These are phyloP conservation scores for Chydorus sphaericus DNA, from an alignment of 2,888 invertebrate genomes.

Conservation along the genomic window DNA sequence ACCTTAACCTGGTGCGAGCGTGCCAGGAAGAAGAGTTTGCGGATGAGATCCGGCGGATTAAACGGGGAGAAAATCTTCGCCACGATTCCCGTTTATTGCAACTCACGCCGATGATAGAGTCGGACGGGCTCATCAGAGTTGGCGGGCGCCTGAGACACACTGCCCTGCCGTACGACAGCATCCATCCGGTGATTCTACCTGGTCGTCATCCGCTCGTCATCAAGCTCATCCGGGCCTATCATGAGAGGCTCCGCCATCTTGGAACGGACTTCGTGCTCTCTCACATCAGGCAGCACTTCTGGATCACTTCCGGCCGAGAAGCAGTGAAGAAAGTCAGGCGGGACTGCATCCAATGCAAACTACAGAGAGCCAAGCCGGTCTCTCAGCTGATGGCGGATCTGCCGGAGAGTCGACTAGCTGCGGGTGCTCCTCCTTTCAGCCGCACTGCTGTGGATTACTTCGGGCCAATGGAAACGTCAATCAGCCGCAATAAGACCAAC, in stretches of 20 bases:
- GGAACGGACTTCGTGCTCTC: slow-evolving; percentile 13
- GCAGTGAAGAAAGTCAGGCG: slow-evolving; percentile 10
- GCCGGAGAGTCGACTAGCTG: slow-evolving; percentile 3
- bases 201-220: slow-evolving; percentile 10
- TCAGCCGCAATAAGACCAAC: not conserved
- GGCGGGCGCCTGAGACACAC: slow-evolving; percentile 10
- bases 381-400: slow-evolving; percentile 14
- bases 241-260: slow-evolving; percentile 5
- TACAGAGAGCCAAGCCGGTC: not conserved
- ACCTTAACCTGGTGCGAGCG: not conserved
- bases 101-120: slow-evolving; percentile 20
- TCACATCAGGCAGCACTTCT: slow-evolving; percentile 13
- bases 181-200: slow-evolving; percentile 23
- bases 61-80: not conserved
- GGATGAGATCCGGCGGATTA: not conserved
- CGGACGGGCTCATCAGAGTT: not conserved
- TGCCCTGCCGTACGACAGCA: slow-evolving; percentile 8
- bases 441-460: slow-evolving; percentile 17
- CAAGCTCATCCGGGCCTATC: not conserved
- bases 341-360: slow-evolving; percentile 11
- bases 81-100: not conserved
- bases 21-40: slow-evolving; percentile 5
- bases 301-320: slow-evolving; percentile 11
- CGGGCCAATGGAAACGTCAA: slow-evolving; percentile 15
- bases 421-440: slow-evolving; percentile 13